Base-by-base conservation (phyloP, 2,113 vertebrate species). In the Ciconia boyciana region DNA sequence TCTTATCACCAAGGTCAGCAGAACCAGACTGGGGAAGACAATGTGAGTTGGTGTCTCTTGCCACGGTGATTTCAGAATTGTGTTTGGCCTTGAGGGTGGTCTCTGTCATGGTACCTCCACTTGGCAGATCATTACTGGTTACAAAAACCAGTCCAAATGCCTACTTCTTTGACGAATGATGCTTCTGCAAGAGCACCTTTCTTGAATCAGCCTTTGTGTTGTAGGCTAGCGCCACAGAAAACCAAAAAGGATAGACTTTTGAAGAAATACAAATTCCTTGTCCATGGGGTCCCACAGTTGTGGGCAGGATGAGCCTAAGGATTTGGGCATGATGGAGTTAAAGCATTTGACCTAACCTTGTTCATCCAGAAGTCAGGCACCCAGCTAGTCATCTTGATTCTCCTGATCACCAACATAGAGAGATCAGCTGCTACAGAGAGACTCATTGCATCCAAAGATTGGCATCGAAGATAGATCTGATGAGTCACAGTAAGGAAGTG, bases 1-100 rank as follows among this genome's bases (percentile, higher is more conserved):
- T 86, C 54, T 85, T 85, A 91, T 96, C 89, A 74, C 49, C 66
- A 16, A 65, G 94, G 84, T 94, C 93, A 95, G 78, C 75, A 96
- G 61, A 91, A 61, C 24, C 64, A 28, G 1, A 32, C 39, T 31
- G 54, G 21, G 64, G 46, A 19, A 89, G 52, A 7, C 32, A 84
- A 4, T 4, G 41, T 17, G 34, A 69, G 57, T 0, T 69, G 61
- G 48, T 24, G 29, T 44, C 43, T 46, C 60, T 14, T 43, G 64
- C 22, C 34, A n/a, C 16, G 60, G 69, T 21, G 36, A 85, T 82
- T 96, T 79, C 44, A 60, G 61, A 57, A 55, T 6, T 4, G 0
- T 4, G 43, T 5, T 0, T 78, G 60, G 17, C 18, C 71, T 32
- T 39, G 6, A 78, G 55, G 54, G 39, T 83, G 55, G 28, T 60